Conservation (phyloP, 1,140 invertebrate genomes). For the Phenacoccus solenopsis region DNA sequence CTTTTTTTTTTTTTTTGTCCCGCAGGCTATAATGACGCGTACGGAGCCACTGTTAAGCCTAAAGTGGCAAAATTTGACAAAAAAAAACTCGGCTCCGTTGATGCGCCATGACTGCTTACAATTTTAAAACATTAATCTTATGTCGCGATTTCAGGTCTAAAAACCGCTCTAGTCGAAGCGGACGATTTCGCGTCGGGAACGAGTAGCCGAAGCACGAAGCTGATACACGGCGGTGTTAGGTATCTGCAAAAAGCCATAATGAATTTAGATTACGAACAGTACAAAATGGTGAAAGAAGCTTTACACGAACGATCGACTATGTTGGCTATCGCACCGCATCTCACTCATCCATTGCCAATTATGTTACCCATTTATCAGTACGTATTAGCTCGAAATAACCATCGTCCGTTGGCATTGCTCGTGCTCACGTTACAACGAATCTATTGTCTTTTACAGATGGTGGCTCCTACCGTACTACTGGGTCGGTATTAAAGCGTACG, state of each 20-base stretch:
- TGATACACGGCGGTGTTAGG: conserved; percentile 97
- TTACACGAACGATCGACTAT: conserved; percentile 88
- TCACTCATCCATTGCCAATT: conserved; percentile 92
- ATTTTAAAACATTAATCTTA: too few relatives aligned
- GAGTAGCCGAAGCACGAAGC: conserved; percentile 88
- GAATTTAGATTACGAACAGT: conserved; percentile 84
- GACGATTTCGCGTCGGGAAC: conserved; percentile 98
- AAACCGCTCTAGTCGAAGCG: conserved; percentile 89
- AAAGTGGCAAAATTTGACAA: too few relatives aligned
- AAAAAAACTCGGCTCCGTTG: too few relatives aligned
- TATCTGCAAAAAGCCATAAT: conserved; percentile 97
- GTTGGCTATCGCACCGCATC: conserved; percentile 88
- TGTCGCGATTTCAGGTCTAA: conserved; percentile 74
- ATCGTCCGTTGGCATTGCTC: too few relatives aligned
- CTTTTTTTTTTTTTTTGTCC: too few relatives aligned
- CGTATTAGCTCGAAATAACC: conserved; percentile 31
- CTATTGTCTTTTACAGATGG: conserved; percentile 49
- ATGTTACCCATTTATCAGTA: conserved; percentile 97
- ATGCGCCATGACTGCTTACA: too few relatives aligned
- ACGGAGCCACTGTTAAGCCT: too few relatives aligned
- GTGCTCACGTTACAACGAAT: too few relatives aligned
- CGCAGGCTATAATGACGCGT: too few relatives aligned
- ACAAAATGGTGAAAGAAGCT: conserved; percentile 96
- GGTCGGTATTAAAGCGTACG: conserved; percentile 98
- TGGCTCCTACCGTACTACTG: conserved; percentile 99